A percentile compares a stretch with the other conserved stretches of the same genome.
These are phyloP conservation scores for Antheraea yamamai DNA, from an alignment of 2,888 invertebrate species.

Conservation along the genomic window DNA sequence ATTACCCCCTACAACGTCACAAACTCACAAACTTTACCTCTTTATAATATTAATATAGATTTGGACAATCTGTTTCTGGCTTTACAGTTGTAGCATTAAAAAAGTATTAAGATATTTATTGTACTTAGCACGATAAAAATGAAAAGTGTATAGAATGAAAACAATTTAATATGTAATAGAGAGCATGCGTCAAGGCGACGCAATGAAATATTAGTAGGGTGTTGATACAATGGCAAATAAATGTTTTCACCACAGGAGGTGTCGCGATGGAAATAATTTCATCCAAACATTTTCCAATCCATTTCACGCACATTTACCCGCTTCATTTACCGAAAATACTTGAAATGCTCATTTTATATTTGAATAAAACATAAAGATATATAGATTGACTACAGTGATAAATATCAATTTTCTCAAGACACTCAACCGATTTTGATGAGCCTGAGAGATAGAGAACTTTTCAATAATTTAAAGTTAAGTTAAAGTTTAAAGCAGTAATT, in stretches of 20 bases:
- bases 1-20: no score
- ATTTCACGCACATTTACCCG: slow-evolving; percentile 53
- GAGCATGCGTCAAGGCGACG: slow-evolving; percentile 21
- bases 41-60: no score
- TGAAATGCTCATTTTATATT: slow-evolving; percentile 16
- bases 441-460: no score
- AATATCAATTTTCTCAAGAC: background rate
- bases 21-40: no score
- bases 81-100: background rate
- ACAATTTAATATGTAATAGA: slow-evolving; percentile 13
- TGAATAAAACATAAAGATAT: background rate
- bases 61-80: background rate
- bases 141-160: background rate
- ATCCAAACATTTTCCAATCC: slow-evolving; percentile 66
- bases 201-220: slow-evolving; percentile 60
- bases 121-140: background rate
- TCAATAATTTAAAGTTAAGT: no score
- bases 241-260: slow-evolving; percentile 63
- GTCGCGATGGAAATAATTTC: slow-evolving; percentile 69
- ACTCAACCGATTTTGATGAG: no score
- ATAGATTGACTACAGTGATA: background rate
- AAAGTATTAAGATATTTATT: background rate
- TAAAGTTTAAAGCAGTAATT: no score
- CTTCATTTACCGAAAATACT: slow-evolving; percentile 23
- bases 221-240: slow-evolving; percentile 71